Evolutionary conservation across 2,888 invertebrate genomes (phyloP).

Genomic region (Aricia artaxerxes): DNA sequence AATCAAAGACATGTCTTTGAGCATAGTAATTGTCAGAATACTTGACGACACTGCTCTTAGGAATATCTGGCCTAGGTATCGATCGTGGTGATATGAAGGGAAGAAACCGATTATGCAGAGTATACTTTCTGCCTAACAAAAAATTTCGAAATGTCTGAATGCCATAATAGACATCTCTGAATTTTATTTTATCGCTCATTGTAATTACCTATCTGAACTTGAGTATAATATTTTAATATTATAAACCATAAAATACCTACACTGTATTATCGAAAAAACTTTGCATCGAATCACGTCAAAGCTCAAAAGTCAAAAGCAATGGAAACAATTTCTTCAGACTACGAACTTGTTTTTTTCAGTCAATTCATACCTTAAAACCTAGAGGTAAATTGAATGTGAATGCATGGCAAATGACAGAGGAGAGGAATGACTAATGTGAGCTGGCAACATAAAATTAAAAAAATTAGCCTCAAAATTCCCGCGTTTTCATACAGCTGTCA

Average conservation of each 20-base stretch:
- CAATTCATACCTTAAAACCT: too few relatives aligned
- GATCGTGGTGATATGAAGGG: slow-evolving; percentile 56
- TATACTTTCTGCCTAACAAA: slow-evolving; percentile 60
- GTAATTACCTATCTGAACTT: background rate
- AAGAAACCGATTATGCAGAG: slow-evolving; percentile 56
- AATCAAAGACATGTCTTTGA: slow-evolving; percentile 51
- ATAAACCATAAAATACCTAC: background rate
- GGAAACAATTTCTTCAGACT: background rate
- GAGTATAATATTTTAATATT: too few relatives aligned
- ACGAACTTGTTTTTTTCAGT: too few relatives aligned
- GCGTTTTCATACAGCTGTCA: slow-evolving; percentile 62
- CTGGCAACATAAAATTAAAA: background rate
- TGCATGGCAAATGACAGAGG: too few relatives aligned
- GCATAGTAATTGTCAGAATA: slow-evolving; percentile 60
- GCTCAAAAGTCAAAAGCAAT: background rate
- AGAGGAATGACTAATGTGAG: background rate
- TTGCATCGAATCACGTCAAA: slow-evolving; percentile 19
- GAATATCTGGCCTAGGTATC: slow-evolving; percentile 60
- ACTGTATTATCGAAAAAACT: background rate
- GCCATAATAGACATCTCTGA: slow-evolving; percentile 57
- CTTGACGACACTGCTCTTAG: slow-evolving; percentile 57
- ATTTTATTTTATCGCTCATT: slow-evolving; percentile 38
- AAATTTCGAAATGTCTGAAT: slow-evolving; percentile 57
- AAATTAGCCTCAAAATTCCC: slow-evolving; percentile 49
- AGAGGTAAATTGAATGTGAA: too few relatives aligned